Conservation (phyloP, 2,888 invertebrate species). For the Polydesmus complanatus region DNA sequence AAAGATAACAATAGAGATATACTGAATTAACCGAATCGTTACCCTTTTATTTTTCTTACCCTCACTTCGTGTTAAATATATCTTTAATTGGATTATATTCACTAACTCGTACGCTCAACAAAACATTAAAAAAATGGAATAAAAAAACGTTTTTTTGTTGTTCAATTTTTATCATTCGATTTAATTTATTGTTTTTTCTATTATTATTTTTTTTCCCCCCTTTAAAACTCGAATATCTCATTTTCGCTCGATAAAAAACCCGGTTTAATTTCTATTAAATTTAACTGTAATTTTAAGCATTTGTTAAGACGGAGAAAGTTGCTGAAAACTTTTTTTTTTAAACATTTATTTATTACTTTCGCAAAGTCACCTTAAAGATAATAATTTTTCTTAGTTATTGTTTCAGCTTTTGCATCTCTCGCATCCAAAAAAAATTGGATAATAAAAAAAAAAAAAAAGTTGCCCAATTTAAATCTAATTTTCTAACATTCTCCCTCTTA, state of each 20-base stretch:
- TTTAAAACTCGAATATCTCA: too few relatives aligned
- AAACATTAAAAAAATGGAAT: too few relatives aligned
- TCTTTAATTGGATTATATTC: not conserved
- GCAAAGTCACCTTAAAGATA: not conserved
- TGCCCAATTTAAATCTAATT: not conserved
- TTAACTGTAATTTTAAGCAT: too few relatives aligned
- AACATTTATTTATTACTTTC: not conserved
- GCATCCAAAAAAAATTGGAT: not conserved
- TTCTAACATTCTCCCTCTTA: not conserved
- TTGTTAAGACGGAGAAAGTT: too few relatives aligned
- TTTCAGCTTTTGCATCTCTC: not conserved
- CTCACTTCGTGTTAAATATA: not conserved
- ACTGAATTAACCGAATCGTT: not conserved
- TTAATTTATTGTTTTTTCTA: too few relatives aligned
- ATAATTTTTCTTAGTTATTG: too few relatives aligned
- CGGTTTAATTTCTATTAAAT: too few relatives aligned
- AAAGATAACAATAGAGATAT: not conserved
- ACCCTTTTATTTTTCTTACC: not conserved
- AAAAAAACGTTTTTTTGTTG: too few relatives aligned
- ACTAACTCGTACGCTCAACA: not conserved
- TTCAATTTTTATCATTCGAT: too few relatives aligned
- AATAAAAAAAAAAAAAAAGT: not conserved
- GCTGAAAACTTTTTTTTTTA: too few relatives aligned
- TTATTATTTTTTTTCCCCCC: too few relatives aligned
- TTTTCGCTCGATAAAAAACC: too few relatives aligned